These are phyloP conservation scores for Nephrocerus scutellatus DNA, from an alignment of 2,888 invertebrate species.

Conservation along the genomic window DNA sequence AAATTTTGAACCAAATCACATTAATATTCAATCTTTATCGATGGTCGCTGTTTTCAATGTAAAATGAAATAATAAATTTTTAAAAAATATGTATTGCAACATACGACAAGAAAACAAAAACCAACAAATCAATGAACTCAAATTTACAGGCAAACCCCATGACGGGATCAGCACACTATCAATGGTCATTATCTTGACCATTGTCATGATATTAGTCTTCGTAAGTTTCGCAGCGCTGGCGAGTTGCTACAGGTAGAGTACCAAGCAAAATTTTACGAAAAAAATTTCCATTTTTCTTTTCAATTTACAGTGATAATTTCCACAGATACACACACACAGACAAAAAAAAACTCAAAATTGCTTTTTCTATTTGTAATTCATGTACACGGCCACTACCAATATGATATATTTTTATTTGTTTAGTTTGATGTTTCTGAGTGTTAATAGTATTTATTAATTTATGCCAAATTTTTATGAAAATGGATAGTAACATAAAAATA, in stretches of 20 bases:
- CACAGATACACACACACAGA: conserved; percentile 14
- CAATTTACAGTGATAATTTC: not conserved
- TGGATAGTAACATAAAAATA: conserved; percentile 7
- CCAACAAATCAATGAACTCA: conserved; percentile 30
- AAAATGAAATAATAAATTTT: no score
- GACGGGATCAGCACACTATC: conserved; percentile 81
- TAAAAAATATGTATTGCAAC: no score
- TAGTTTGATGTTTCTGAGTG: no score
- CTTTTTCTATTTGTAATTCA: not conserved
- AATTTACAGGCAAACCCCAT: conserved; percentile 67
- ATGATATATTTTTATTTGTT: not conserved
- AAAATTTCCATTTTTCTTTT: no score
- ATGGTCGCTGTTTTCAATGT: no score
- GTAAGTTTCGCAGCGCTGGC: conserved; percentile 92
- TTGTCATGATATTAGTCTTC: conserved; percentile 89
- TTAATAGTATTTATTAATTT: no score
- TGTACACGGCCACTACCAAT: no score
- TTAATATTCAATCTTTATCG: no score
- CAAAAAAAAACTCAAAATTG: conserved; percentile 7
- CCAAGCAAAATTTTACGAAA: conserved; percentile 33
- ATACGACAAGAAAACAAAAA: conserved; percentile 18
- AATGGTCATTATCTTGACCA: conserved; percentile 89
- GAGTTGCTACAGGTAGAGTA: conserved; percentile 86
- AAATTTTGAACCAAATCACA: no score
- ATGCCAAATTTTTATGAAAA: no score